A percentile compares a stretch with the other conserved stretches of the same genome.
Evolutionary conservation across 2,113 vertebrate genomes (phyloP).

Genomic region (Oryzias melastigma): DNA sequence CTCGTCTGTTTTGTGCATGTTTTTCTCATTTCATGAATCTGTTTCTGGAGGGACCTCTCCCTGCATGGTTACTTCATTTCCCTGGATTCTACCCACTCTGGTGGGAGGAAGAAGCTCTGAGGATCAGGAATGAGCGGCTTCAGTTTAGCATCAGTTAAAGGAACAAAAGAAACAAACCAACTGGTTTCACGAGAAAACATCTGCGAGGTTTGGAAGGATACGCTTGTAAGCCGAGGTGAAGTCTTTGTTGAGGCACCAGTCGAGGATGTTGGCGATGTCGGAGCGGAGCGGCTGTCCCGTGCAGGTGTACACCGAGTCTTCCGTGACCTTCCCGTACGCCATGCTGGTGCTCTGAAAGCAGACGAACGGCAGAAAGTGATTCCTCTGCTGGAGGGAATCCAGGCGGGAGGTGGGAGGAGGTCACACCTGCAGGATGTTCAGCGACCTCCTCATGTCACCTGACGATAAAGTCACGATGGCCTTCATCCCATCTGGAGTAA

Average conservation of each 20-base stretch:
- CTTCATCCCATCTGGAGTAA: constrained; percentile 91
- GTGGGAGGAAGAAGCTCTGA: too few species aligned
- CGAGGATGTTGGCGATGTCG: constrained; percentile 94
- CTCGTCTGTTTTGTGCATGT: too few species aligned
- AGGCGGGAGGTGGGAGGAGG: background rate
- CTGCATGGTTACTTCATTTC: too few species aligned
- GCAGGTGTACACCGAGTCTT: constrained; percentile 93
- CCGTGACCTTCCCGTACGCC: constrained; percentile 91
- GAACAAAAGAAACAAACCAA: too few species aligned
- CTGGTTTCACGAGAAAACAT: too few species aligned
- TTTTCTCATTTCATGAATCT: too few species aligned
- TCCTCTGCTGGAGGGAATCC: too few species aligned
- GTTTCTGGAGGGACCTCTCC: too few species aligned
- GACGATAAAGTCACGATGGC: constrained; percentile 90
- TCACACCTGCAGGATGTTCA: constrained; percentile 94
- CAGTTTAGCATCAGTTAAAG: too few species aligned
- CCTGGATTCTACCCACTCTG: too few species aligned
- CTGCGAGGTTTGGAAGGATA: constrained; percentile 85
- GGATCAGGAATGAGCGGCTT: too few species aligned
- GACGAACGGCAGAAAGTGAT: background rate
- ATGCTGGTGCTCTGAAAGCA: constrained; percentile 89
- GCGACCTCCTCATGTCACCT: constrained; percentile 93
- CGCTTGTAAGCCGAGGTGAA: constrained; percentile 89
- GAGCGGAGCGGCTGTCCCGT: constrained; percentile 94
- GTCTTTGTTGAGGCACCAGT: constrained; percentile 96